Conservation (phyloP, 23 tunicate genomes). For the Ciona savignyi region DNA sequence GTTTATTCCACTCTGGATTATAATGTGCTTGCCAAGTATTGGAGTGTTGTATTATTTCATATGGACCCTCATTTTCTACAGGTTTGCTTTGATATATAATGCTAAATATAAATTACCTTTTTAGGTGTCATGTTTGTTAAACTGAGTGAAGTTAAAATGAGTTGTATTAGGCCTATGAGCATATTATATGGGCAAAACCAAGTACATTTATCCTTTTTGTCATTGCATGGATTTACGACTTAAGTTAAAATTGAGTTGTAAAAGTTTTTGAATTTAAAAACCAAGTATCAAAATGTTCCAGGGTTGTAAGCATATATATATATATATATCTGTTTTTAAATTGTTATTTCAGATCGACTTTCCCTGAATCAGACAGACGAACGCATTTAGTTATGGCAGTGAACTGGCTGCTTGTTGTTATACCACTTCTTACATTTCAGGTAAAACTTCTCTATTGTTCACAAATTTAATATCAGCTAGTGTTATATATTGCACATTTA, state of each 20-base stretch:
- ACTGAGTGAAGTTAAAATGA: too few relatives aligned
- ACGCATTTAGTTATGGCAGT: conserved; percentile 53
- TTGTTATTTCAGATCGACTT: conserved; percentile 60
- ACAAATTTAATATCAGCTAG: too few relatives aligned
- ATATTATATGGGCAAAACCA: too few relatives aligned
- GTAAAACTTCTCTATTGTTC: conserved; percentile 3
- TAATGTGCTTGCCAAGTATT: conserved; percentile 90
- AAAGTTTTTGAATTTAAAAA: too few relatives aligned
- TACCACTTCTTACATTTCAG: conserved; percentile 77
- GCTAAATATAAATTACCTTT: not conserved
- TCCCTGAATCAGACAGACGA: conserved; percentile 51
- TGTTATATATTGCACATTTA: not conserved
- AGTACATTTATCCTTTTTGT: too few relatives aligned
- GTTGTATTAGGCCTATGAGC: too few relatives aligned
- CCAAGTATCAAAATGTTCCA: too few relatives aligned
- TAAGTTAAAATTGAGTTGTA: too few relatives aligned
- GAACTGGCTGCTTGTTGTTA: conserved; percentile 72
- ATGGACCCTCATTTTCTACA: conserved; percentile 84
- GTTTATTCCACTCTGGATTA: conserved; percentile 95
- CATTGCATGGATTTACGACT: too few relatives aligned
- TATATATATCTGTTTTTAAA: too few relatives aligned
- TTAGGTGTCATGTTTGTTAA: too few relatives aligned
- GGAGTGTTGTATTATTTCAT: conserved; percentile 73
- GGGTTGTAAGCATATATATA: too few relatives aligned
- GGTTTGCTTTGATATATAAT: conserved; percentile 53